Evolutionary conservation across 1,140 invertebrate genomes (phyloP).

Genomic region (Cotesia glomerata): DNA sequence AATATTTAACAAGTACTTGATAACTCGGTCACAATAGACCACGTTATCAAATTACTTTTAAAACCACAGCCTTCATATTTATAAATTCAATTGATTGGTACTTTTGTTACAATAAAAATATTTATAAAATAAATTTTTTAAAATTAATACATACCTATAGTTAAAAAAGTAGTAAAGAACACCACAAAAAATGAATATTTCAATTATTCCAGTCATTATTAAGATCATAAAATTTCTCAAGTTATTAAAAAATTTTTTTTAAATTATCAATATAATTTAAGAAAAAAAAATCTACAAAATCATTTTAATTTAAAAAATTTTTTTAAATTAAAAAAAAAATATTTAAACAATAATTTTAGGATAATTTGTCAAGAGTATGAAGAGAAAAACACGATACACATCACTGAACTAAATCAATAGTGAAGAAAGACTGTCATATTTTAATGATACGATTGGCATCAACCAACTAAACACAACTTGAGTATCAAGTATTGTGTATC

Average conservation of each 20-base stretch:
- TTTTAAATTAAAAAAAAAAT: no score
- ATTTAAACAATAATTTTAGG: no score
- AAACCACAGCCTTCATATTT: not conserved
- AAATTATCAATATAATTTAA: no score
- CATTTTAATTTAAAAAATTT: not conserved
- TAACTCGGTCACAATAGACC: not conserved
- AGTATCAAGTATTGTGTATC: not conserved
- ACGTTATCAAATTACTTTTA: no score
- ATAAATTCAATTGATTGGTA: not conserved
- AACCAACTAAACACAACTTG: not conserved
- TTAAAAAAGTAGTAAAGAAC: slow-evolving; percentile 59
- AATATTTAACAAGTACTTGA: not conserved
- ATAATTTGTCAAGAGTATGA: not conserved
- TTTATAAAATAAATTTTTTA: not conserved
- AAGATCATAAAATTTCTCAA: not conserved
- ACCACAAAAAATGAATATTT: slow-evolving; percentile 58
- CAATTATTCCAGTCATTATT: slow-evolving; percentile 56
- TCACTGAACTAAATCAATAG: slow-evolving; percentile 3
- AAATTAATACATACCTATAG: slow-evolving; percentile 47
- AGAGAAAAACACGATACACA: slow-evolving; percentile 12
- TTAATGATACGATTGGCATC: not conserved
- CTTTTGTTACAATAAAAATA: not conserved
- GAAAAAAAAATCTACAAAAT: not conserved
- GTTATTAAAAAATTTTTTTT: slow-evolving; percentile 3
- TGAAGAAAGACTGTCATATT: slow-evolving; percentile 10